Evolutionary conservation across 2,113 vertebrate species (phyloP).

Genomic region (Orcinus orca): DNA sequence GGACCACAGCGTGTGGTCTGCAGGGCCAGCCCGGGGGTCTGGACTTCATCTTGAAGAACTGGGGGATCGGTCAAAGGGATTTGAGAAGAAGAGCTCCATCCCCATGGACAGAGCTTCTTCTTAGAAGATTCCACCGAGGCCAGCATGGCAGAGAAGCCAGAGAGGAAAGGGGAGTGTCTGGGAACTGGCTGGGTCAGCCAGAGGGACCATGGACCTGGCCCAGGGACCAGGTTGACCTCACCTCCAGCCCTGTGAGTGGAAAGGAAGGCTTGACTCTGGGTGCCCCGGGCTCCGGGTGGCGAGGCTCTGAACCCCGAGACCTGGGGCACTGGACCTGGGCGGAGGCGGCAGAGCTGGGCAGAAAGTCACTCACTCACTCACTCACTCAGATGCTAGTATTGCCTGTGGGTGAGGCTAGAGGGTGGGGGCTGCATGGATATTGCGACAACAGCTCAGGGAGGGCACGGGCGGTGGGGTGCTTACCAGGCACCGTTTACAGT

Average conservation of each 20-base stretch:
- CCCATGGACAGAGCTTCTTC: background rate
- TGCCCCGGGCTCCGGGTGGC: accelerated
- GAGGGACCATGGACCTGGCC: background rate
- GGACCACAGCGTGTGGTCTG: background rate
- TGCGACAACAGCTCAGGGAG: accelerated
- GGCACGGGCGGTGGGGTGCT: accelerated
- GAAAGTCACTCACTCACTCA: background rate
- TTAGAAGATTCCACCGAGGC: background rate
- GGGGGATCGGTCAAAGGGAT: accelerated
- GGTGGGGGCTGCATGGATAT: no score
- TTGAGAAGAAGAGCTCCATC: background rate
- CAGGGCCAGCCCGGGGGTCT: background rate
- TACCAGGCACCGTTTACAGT: background rate
- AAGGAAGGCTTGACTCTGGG: background rate
- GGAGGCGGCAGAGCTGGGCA: background rate
- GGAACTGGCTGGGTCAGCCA: background rate
- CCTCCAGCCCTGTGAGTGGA: no score
- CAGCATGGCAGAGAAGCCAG: background rate
- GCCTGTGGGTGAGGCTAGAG: background rate
- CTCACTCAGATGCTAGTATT: accelerated
- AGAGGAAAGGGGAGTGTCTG: background rate
- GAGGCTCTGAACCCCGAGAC: background rate
- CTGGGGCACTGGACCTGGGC: accelerated
- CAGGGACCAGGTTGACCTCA: background rate
- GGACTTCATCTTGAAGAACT: background rate